phyloP scores from a whole-genome alignment of 2,797 vertebrate genomes.

The Sebastes itinus region DNA sequence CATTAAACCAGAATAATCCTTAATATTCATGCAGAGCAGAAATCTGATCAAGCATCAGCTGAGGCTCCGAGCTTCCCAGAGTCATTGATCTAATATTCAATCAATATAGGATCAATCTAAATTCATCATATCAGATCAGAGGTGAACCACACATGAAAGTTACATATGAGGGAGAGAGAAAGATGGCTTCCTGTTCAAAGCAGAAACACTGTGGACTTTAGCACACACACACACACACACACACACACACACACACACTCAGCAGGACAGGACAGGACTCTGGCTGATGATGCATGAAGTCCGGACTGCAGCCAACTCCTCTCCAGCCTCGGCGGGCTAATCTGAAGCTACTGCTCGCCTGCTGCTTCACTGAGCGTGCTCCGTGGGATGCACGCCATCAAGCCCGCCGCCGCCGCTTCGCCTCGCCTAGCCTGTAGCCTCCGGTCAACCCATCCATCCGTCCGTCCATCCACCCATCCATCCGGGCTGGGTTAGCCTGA shows the following conservation, averaged over 20 bases:
- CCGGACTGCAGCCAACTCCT: constrained; percentile 74
- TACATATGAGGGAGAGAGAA: neutral
- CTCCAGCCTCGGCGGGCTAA: constrained; percentile 70
- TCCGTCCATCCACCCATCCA: constrained; percentile 27
- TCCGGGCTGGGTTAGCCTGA: neutral
- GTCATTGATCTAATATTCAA: constrained; percentile 4
- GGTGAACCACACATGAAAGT: neutral
- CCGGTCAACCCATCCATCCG: constrained; percentile 32
- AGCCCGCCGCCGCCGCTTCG: neutral
- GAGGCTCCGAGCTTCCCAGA: neutral
- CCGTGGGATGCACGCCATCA: constrained; percentile 40
- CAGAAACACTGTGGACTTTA: neutral
- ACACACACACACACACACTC: constrained; percentile 13
- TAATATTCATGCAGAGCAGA: neutral
- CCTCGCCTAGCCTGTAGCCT: constrained; percentile 34
- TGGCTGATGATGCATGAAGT: constrained; percentile 68
- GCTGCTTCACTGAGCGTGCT: constrained; percentile 70
- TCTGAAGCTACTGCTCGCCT: constrained; percentile 72
- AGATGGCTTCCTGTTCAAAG: constrained; percentile 21
- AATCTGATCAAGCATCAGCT: neutral
- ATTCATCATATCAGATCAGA: neutral
- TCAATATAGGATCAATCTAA: constrained; percentile 21
- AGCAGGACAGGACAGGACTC: constrained; percentile 1
- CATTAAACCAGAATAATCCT: neutral
- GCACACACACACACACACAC: constrained; percentile 11